phyloP scores from a whole-genome alignment of 2,113 vertebrate species.

The Helogale parvula region DNA sequence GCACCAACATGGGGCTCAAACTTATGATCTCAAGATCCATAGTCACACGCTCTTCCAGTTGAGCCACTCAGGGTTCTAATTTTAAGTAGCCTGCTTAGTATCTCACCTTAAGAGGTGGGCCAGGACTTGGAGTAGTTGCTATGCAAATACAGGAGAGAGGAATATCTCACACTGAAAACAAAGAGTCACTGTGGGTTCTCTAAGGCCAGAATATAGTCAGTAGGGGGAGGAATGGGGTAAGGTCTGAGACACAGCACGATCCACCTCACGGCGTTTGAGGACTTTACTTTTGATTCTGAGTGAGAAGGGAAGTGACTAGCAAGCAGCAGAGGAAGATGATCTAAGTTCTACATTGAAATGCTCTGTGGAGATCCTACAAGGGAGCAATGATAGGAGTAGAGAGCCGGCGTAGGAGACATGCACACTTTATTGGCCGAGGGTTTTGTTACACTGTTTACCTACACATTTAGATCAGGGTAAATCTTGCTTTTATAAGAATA shows the following conservation, averaged over 20 bases:
- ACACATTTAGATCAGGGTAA: not conserved
- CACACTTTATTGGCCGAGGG: not conserved
- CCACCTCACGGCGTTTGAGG: not conserved
- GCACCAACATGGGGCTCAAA: no score
- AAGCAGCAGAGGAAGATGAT: not conserved
- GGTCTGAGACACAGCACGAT: not conserved
- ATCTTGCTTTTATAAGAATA: not conserved
- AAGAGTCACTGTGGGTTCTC: not conserved
- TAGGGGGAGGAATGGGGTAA: not conserved
- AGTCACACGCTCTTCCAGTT: no score
- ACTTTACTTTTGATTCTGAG: not conserved
- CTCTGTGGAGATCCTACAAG: not conserved
- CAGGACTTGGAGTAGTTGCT: not conserved
- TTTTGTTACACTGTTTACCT: not conserved
- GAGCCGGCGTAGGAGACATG: not conserved
- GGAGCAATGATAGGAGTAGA: not conserved
- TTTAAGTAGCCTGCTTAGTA: not conserved
- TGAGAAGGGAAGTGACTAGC: not conserved
- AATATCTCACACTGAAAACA: not conserved
- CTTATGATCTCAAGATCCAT: no score
- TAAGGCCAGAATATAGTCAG: not conserved
- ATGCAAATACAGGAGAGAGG: not conserved
- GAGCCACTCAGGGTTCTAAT: not conserved
- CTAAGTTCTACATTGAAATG: not conserved
- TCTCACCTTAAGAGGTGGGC: not conserved